phyloP scores from a whole-genome alignment of 2,888 invertebrate genomes.

The Andrena chrysosceles region DNA sequence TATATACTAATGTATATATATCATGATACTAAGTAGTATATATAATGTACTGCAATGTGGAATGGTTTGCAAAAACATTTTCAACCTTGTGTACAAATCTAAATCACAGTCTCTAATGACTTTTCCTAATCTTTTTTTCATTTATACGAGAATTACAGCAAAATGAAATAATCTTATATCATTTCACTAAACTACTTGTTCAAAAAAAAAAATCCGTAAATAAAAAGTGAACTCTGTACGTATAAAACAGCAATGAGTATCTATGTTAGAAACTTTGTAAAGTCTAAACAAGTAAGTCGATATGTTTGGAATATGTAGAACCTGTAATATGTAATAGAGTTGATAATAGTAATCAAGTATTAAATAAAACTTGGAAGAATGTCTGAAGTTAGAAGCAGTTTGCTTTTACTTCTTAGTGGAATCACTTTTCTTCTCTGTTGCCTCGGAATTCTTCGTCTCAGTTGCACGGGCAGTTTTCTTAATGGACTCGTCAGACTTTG shows the following conservation, averaged over 20 bases:
- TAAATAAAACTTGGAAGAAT: slow-evolving; percentile 14
- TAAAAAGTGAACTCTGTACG: slow-evolving; percentile 18
- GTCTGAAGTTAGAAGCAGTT: not conserved
- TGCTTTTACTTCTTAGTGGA: slow-evolving; percentile 25
- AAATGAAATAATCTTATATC: slow-evolving; percentile 28
- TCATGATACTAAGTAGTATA: slow-evolving; percentile 38
- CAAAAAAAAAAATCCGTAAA: not conserved
- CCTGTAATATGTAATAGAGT: slow-evolving; percentile 37
- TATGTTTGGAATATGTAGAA: slow-evolving; percentile 51
- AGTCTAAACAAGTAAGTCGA: slow-evolving; percentile 32
- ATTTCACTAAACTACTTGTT: slow-evolving; percentile 19
- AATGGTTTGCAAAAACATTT: slow-evolving; percentile 65
- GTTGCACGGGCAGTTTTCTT: slow-evolving; percentile 22
- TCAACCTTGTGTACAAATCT: slow-evolving; percentile 74
- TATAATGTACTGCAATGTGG: slow-evolving; percentile 30
- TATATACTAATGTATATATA: slow-evolving; percentile 35
- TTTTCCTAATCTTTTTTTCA: slow-evolving; percentile 30
- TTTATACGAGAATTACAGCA: slow-evolving; percentile 12
- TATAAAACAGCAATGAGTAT: slow-evolving; percentile 19
- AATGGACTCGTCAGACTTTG: slow-evolving; percentile 12
- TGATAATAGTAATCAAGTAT: slow-evolving; percentile 2
- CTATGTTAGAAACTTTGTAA: slow-evolving; percentile 30
- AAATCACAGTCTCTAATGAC: slow-evolving; percentile 72
- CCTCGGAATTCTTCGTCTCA: slow-evolving; percentile 33
- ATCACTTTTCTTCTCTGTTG: slow-evolving; percentile 36